phyloP scores from a whole-genome alignment of 1,140 invertebrate species.

The Drosophila arawakana region DNA sequence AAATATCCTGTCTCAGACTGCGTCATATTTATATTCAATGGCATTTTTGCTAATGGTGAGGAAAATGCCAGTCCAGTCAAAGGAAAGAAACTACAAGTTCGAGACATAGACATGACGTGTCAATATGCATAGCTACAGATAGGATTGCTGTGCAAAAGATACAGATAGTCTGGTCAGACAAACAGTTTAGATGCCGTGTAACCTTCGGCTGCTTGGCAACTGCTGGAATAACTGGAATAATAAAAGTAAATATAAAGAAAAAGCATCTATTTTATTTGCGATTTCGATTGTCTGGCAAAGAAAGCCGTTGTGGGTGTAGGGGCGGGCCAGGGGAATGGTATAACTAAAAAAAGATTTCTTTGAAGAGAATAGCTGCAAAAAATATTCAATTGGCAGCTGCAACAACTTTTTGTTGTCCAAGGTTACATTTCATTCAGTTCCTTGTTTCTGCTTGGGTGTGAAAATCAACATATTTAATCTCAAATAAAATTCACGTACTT shows the following conservation, averaged over 20 bases:
- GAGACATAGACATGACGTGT: conserved; percentile 23
- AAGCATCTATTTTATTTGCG: conserved; percentile 69
- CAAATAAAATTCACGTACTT: conserved; percentile 18
- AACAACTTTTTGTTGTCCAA: conserved; percentile 17
- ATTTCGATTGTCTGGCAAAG: conserved; percentile 60
- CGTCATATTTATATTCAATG: conserved; percentile 35
- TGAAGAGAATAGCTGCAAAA: not conserved
- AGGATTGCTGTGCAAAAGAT: not conserved
- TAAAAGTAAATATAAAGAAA: conserved; percentile 74
- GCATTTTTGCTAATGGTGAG: conserved; percentile 53
- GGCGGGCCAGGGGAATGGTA: no score
- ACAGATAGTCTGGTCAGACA: conserved; percentile 42
- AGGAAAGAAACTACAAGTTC: conserved; percentile 10
- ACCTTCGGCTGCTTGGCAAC: conserved; percentile 65
- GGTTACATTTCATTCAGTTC: conserved; percentile 25
- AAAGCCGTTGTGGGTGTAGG: conserved; percentile 16
- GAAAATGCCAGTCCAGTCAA: conserved; percentile 47
- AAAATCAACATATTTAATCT: conserved; percentile 14
- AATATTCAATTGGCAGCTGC: conserved; percentile 35
- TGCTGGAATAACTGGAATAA: conserved; percentile 50
- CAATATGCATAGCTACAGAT: conserved; percentile 1
- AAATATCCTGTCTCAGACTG: conserved; percentile 42
- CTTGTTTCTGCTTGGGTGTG: not conserved
- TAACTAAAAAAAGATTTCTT: not conserved
- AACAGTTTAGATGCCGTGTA: conserved; percentile 45